These are phyloP conservation scores for Lagodon rhomboides DNA, from an alignment of 2,797 vertebrate genomes.

Conservation along the genomic window DNA sequence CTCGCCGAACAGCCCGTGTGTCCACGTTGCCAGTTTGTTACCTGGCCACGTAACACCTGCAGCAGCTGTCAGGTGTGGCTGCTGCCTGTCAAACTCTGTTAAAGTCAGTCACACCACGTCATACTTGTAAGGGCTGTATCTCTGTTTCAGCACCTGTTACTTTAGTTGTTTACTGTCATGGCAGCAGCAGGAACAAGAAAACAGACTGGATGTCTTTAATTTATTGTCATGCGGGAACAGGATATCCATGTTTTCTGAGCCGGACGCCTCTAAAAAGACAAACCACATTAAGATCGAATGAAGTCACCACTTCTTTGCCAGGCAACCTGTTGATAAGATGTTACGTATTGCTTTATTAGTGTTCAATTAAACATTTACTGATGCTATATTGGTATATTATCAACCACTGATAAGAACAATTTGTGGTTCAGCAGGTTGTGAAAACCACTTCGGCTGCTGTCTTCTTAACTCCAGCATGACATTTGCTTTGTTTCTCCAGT, in stretches of 20 bases:
- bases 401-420: neutral
- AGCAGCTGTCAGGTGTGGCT: conserved; percentile 52
- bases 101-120: neutral
- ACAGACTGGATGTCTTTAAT: neutral
- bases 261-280: neutral
- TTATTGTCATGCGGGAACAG: neutral
- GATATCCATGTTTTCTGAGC: neutral
- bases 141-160: neutral
- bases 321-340: neutral
- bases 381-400: neutral
- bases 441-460: too few relatives aligned
- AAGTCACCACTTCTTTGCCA: neutral
- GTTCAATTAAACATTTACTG: neutral
- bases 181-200: neutral
- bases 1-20: neutral
- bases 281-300: neutral
- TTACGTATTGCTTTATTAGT: neutral
- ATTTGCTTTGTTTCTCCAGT: neutral
- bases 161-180: neutral
- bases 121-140: neutral
- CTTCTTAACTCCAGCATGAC: neutral
- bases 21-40: conserved; percentile 43
- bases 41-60: conserved; percentile 51
- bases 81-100: neutral
- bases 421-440: neutral